Evolutionary conservation across 2,888 invertebrate genomes (phyloP), one percentile per base, ranked within the genome.

Genomic region (Tyria jacobaeae): DNA sequence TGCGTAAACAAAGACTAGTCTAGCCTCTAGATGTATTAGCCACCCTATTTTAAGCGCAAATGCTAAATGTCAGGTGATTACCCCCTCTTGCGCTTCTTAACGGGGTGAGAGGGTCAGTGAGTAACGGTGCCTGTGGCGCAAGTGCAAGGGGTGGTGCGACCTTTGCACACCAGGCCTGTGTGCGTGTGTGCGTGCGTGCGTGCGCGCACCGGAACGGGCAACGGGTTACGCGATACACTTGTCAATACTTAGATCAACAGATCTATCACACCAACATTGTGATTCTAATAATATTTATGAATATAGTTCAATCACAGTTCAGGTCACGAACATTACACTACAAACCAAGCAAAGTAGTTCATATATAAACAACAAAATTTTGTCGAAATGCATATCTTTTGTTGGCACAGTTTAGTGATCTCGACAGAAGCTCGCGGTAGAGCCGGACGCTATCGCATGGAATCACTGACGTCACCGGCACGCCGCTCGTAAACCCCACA

Each of bases 1-100:
- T 51, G 76, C 73, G 71, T 75, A 64, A 34, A 65, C 35, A 34
- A 76, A 80, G 81, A 78, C 82, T 74, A 72, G 81, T 78, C 79
- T 79, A 77, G 64, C 70, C 55, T 24, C 49, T 60, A 24, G 25
- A 66, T 68, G 70, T 76, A 81, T 82, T 88, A 86, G 82, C 83
- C 85, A 84, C 84, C 82, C 80, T 70, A 64, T 70, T 62, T 64
- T 52, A 57, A 79, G 69, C 59, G 76, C 82, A 86, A 89, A 87
- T 87, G 88, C 78, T 76, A 89, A 90, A 90, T 88, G 90, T 90
- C 90, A 90, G 79, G 76, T 79, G 75, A 79, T 74, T 74, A 67
- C 73, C 68, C 65, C 70, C 67, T 62, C 57, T 66, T 59, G n/a
- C 60, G 63, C 21, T 31, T 56, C 58, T 53, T 51, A 62, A 35